Base-by-base conservation (phyloP, 1,140 invertebrate genomes). In the Procambarus virginalis region DNA sequence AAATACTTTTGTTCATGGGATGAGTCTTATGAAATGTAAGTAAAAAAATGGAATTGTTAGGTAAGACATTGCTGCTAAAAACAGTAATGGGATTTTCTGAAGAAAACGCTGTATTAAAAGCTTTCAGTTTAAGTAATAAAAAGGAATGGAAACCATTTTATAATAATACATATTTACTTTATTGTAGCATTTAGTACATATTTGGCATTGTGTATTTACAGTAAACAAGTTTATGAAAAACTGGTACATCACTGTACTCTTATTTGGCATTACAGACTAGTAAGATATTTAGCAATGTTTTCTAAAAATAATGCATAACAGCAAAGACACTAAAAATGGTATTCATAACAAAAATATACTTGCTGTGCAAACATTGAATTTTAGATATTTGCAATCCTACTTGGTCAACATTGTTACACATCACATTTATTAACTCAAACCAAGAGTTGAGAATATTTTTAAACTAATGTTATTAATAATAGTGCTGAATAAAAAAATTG, bases 221-320 rank as follows among this genome's bases (percentile, higher is more conserved):
- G n/a, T 73, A 34, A 73, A 73, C 22, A 20, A 34, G 6, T 34
- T 34, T 34, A 20, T 73, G 68, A 14, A 73, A 73, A 45, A 73
- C 45, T 22, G 45, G 22, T 22, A 45, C 45, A 22, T 45, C 4
- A 10, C 8, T 73, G 68, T 73, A 73, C 68, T 73, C 68, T 34
- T 73, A 73, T 73, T 73, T 73, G 68, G 68, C n/a, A 73, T 73
- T 73, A 34, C 68, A 73, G 68, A 73, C 68, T 73, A 73, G 68
- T 73, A 73, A 55, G 20, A 73, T 73, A 6, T 73, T 73, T 34
- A 22, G 22, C n/a, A 73, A 73, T 73, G 68, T 73, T 73, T n/a
- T 68, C 4, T 68, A 68, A 73, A n/a, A 73, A 73, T 73, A 34
- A 73, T 73, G n/a, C 68, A 34, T 34, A 73, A 34, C 22, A 73